Evolutionary conservation across 1,140 invertebrate genomes (phyloP), one percentile per base, ranked within the genome.

Genomic region (Drosophila bocki): DNA sequence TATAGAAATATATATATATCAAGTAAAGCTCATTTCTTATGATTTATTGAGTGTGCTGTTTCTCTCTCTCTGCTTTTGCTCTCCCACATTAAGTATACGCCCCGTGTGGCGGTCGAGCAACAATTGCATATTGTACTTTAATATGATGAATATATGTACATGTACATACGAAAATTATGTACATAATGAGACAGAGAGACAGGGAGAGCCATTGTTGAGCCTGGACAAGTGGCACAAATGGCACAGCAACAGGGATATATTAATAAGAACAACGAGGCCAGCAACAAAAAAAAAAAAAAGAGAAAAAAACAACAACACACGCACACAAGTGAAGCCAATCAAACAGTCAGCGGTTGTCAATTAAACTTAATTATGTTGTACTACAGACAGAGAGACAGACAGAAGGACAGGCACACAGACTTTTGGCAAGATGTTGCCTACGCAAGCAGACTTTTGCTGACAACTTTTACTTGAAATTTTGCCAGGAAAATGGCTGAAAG

Each of bases 321-420:
- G n/a, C 47, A 48, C 47, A 72, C 67, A 72, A 72, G 69, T 59
- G 69, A 72, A 72, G 69, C 69, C 69, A 72, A 72, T 72, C 69
- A 72, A 72, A 72, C 67, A 72, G 69, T 72, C 69, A 72, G 69
- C 67, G 69, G 69, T 72, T 72, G 69, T 72, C 69, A 72, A 72
- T 72, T 72, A 72, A 72, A 72, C 67, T 72, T 72, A 72, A 72
- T 72, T 72, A 72, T 72, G 69, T 71, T 72, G 67, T 50, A 72
- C 53, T 56, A 39, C 35, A 26, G 53, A 56, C 53, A 26, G 19
- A 54, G 9, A 19, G 32, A 53, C 29, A 15, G 26, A 26, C 7
- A 9, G 48, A 11, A 13, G 3, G 47, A 4, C 12, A 13, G 45
- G 3, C 12, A 26, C 19, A n/a, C 13, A 48, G 22, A 29, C 47